These are phyloP conservation scores for Brachionus rotundiformis DNA, from an alignment of 1,140 invertebrate genomes.

Conservation along the genomic window DNA sequence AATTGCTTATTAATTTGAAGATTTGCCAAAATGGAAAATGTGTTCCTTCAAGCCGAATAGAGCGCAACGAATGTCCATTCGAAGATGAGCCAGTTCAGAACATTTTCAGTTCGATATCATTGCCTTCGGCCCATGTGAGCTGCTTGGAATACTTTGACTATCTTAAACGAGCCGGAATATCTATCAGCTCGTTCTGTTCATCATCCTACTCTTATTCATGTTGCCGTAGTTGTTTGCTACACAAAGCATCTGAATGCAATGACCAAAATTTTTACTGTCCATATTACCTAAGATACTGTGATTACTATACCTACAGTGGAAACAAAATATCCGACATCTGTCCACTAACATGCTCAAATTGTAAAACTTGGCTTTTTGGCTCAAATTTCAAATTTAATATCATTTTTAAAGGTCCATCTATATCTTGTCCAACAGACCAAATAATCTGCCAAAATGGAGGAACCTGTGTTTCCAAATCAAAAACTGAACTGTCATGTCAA, in stretches of 20 bases:
- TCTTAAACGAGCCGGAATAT: not conserved
- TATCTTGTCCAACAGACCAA: not conserved
- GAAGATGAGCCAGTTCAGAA: constrained; percentile 8
- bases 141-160: not conserved
- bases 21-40: not conserved
- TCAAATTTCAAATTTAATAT: no score
- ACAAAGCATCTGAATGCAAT: not conserved
- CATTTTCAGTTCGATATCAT: not conserved
- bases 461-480: not conserved
- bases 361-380: not conserved
- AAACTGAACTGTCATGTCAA: not conserved
- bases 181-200: not conserved
- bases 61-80: not conserved
- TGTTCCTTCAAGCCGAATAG: not conserved
- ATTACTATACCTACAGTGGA: not conserved
- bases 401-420: not conserved
- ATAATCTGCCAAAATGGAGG: not conserved
- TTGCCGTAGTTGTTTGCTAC: not conserved
- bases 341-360: not conserved
- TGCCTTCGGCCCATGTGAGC: not conserved
- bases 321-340: not conserved
- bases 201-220: not conserved
- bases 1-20: not conserved
- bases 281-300: not conserved
- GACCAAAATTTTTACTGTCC: not conserved